Base-by-base conservation (phyloP, 1,140 invertebrate species). In the Pararge aegeria region DNA sequence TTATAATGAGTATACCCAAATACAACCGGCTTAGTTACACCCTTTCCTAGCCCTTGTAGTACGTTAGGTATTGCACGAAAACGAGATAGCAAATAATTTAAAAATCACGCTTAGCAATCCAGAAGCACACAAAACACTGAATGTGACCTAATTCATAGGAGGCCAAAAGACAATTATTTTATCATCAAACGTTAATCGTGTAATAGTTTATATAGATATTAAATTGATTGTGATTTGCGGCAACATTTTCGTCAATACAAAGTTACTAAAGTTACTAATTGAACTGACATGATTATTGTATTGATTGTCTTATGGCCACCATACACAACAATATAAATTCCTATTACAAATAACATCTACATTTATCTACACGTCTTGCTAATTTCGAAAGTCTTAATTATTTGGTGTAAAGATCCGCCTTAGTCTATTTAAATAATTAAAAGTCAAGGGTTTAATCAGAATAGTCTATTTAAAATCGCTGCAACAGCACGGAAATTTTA, bases 391-490 rank as follows among this genome's bases (percentile, higher is more conserved):
- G 73, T 83, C 82, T 84, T 87, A 83, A 77, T 80, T 84, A 86
- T 76, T 89, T 89, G 86, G 86, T 89, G 86, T 89, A 89, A 89
- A 89, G 86, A 87, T 82, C 83, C 83, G 64, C 74, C 80, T 87
- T 86, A 83, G 52, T 34, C 70, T 83, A 85, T 63, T 76, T 77
- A 71, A 44, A 76, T 81, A 64, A 64, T 68, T 61, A 66, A 61
- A 63, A 53, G 48, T 63, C 16, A 40, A 53, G 16, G 24, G 20
- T 34, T 52, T 48, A 13, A 34, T 63, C 50, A 42, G 61, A 56
- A 48, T 63, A 56, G 34, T 52, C 27, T 44, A 58, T 51, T n/a
- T n/a, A n/a, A 52, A 51, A 34, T 40, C 34, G 56, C 56, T 27
- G 49, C 21, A 21, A 44, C 56, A 52, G 55, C 37, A 13, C 15